Percentiles rank a stretch among this genome's conserved stretches.
Evolutionary conservation across 2,797 vertebrate genomes (phyloP).

Genomic region (Protonibea diacanthus): DNA sequence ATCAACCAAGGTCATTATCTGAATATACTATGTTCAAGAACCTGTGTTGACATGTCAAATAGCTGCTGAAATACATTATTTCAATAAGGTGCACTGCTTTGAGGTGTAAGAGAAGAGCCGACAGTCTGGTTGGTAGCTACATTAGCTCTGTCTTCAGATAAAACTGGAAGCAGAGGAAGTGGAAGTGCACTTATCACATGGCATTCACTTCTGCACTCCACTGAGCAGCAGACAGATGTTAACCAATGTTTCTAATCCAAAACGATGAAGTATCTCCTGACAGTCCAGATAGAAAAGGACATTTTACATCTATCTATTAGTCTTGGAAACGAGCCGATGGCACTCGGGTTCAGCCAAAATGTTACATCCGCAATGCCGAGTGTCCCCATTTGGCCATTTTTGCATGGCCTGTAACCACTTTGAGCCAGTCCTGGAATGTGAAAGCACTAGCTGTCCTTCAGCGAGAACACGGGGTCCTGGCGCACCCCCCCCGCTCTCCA

Average conservation of each 20-base stretch:
- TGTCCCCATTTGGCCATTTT: constrained; percentile 65
- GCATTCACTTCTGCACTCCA: constrained; percentile 53
- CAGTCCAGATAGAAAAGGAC: constrained; percentile 54
- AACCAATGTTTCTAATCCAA: constrained; percentile 61
- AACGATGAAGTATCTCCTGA: constrained; percentile 57
- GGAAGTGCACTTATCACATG: constrained; percentile 59
- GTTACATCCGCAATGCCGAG: constrained; percentile 51
- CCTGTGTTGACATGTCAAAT: constrained; percentile 1
- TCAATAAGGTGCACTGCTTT: not conserved
- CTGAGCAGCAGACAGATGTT: constrained; percentile 66
- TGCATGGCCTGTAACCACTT: constrained; percentile 66
- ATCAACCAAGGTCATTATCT: not conserved
- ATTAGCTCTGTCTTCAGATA: constrained; percentile 40
- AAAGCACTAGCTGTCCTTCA: constrained; percentile 78
- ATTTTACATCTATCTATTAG: constrained; percentile 73
- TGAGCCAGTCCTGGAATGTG: constrained; percentile 70
- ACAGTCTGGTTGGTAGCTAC: constrained; percentile 25
- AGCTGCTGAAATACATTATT: constrained; percentile 8
- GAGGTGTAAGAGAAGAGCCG: constrained; percentile 26
- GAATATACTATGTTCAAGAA: constrained; percentile 7
- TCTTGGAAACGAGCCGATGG: constrained; percentile 64
- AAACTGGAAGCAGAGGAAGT: constrained; percentile 47
- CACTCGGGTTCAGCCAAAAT: constrained; percentile 63
- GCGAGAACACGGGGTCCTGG: constrained; percentile 74
- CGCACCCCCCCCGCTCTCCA: constrained; percentile 63